A percentile compares a stretch with the other conserved stretches of the same genome.
Evolutionary conservation across 2,113 vertebrate genomes (phyloP).

Genomic region (Sisor rabdophorus): DNA sequence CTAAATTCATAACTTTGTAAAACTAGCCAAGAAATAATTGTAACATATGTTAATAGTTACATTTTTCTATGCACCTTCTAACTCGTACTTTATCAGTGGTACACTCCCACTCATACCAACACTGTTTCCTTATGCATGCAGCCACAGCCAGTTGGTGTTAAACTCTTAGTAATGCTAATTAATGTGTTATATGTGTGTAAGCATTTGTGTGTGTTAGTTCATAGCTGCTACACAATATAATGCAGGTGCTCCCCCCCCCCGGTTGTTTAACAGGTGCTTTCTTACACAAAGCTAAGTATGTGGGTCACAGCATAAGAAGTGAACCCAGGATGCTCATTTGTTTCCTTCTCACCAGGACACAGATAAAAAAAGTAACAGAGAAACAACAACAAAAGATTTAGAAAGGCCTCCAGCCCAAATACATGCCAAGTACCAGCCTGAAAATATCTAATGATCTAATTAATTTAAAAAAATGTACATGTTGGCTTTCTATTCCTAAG

Average conservation of each 20-base stretch:
- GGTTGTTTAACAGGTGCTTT: conserved; percentile 41
- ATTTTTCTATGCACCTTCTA: neutral
- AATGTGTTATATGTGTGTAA: conserved; percentile 17
- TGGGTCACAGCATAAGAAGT: conserved; percentile 26
- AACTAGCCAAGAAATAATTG: conserved; percentile 10
- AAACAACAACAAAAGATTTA: neutral
- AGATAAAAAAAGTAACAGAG: conserved; percentile 4
- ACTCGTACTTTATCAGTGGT: conserved; percentile 22
- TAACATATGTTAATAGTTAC: conserved; percentile 31
- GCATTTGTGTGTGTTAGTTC: conserved; percentile 2
- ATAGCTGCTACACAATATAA: neutral
- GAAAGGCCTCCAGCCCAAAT: conserved; percentile 31
- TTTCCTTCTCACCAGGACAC: conserved; percentile 16
- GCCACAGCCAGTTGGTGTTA: conserved; percentile 22
- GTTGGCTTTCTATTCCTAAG: conserved; percentile 22
- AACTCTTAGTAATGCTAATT: neutral
- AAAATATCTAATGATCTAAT: conserved; percentile 48
- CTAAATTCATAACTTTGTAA: conserved; percentile 41
- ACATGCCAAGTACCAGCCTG: conserved; percentile 26
- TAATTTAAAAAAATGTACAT: conserved; percentile 31
- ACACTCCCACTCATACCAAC: neutral
- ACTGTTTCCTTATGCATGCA: neutral
- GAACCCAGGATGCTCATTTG: neutral
- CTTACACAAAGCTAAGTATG: conserved; percentile 41
- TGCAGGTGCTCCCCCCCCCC: conserved; percentile 35